phyloP scores from a whole-genome alignment of 2,113 vertebrate species.

The Oncorhynchus keta region DNA sequence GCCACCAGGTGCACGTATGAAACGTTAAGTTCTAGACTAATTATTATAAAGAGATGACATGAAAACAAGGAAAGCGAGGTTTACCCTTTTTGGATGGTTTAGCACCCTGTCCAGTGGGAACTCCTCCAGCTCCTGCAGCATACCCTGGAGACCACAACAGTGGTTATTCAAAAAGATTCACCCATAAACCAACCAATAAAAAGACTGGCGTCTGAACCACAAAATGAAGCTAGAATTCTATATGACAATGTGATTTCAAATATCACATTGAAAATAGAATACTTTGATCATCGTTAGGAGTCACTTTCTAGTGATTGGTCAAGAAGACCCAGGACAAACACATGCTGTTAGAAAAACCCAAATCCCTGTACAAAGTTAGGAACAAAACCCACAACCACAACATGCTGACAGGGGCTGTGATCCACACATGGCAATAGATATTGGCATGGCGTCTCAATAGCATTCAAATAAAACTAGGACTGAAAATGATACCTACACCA shows the following conservation, averaged over 20 bases:
- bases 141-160: conserved; percentile 35
- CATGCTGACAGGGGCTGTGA: background rate
- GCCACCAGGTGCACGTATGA: background rate
- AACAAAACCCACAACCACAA: background rate
- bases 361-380: background rate
- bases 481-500: background rate
- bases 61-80: background rate
- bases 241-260: background rate
- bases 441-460: background rate
- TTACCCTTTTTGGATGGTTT: conserved; percentile 40
- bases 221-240: background rate
- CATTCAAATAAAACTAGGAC: background rate
- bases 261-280: background rate
- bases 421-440: background rate
- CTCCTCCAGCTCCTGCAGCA: conserved; percentile 13
- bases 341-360: background rate
- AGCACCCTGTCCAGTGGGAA: conserved; percentile 14
- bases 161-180: background rate
- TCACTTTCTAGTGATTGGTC: background rate
- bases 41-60: background rate
- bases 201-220: background rate
- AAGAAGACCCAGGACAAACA: background rate
- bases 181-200: background rate
- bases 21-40: background rate
- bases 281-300: background rate